Conservation (phyloP, 1,140 invertebrate genomes). For the Homarus americanus region DNA sequence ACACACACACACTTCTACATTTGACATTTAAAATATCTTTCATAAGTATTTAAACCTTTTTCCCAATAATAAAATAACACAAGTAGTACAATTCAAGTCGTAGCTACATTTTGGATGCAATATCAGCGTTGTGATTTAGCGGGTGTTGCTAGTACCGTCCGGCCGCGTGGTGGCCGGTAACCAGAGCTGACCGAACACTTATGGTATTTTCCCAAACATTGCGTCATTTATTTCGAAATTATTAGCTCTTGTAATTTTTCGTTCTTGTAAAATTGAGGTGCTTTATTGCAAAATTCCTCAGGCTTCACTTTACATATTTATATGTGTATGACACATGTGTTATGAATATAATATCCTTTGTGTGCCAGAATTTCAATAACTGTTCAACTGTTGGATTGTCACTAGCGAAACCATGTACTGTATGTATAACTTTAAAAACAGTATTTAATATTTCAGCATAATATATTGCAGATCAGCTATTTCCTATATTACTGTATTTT, state of each 20-base stretch:
- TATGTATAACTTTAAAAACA: no score
- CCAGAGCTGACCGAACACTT: conserved; percentile 38
- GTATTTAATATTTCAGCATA: no score
- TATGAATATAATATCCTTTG: background rate
- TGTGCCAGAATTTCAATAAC: no score
- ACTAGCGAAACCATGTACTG: no score
- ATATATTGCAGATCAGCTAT: no score
- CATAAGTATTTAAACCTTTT: no score
- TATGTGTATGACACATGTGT: background rate
- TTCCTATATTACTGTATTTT: background rate
- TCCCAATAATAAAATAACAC: background rate
- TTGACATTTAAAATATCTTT: no score
- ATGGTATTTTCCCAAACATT: conserved; percentile 26
- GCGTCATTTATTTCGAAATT: background rate
- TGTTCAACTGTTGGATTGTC: no score
- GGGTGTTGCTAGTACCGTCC: conserved; percentile 33
- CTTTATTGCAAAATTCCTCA: conserved; percentile 25
- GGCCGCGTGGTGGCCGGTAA: conserved; percentile 34
- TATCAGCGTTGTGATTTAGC: background rate
- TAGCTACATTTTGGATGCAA: background rate
- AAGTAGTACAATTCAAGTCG: background rate
- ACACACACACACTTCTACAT: no score
- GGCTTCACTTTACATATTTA: conserved; percentile 10
- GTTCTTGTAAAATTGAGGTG: conserved; percentile 21
- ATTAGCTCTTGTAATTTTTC: background rate